These are phyloP conservation scores for Thaleichthys pacificus DNA, from an alignment of 2,797 vertebrate genomes.

Conservation along the genomic window DNA sequence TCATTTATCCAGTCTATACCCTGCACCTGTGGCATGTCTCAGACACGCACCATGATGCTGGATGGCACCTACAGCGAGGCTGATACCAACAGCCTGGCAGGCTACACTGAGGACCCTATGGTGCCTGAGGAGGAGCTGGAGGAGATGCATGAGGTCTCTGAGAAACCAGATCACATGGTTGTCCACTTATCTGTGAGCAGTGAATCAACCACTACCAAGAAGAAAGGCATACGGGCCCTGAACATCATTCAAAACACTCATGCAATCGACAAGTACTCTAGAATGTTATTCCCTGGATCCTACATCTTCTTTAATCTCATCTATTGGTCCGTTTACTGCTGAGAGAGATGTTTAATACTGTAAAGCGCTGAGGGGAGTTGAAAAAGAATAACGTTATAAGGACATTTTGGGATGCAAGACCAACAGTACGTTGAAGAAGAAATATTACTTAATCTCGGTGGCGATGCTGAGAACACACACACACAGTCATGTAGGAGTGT, in stretches of 20 bases:
- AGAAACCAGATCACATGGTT: slow-evolving; percentile 87
- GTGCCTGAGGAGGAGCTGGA: slow-evolving; percentile 79
- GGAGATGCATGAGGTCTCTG: slow-evolving; percentile 78
- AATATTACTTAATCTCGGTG: too few species aligned
- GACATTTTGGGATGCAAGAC: not conserved
- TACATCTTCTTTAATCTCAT: slow-evolving; percentile 98
- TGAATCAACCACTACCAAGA: slow-evolving; percentile 82
- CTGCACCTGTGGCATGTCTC: slow-evolving; percentile 86
- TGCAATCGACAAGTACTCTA: slow-evolving; percentile 92
- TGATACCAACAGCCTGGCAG: slow-evolving; percentile 91
- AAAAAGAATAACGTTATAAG: not conserved
- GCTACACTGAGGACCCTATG: slow-evolving; percentile 85
- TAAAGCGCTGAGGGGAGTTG: not conserved
- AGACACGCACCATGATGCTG: slow-evolving; percentile 87
- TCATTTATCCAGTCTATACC: slow-evolving; percentile 69
- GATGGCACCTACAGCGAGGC: slow-evolving; percentile 91
- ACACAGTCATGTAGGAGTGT: not conserved
- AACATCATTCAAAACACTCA: slow-evolving; percentile 93
- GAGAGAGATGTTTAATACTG: slow-evolving; percentile 31
- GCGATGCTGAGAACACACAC: too few species aligned
- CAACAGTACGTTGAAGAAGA: too few species aligned
- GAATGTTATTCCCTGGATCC: slow-evolving; percentile 93
- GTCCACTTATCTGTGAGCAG: slow-evolving; percentile 87
- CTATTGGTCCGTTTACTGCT: slow-evolving; percentile 97
- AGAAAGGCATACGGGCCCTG: slow-evolving; percentile 78